Base-by-base conservation (phyloP, 2,888 invertebrate species). In the Elysia crispata region DNA sequence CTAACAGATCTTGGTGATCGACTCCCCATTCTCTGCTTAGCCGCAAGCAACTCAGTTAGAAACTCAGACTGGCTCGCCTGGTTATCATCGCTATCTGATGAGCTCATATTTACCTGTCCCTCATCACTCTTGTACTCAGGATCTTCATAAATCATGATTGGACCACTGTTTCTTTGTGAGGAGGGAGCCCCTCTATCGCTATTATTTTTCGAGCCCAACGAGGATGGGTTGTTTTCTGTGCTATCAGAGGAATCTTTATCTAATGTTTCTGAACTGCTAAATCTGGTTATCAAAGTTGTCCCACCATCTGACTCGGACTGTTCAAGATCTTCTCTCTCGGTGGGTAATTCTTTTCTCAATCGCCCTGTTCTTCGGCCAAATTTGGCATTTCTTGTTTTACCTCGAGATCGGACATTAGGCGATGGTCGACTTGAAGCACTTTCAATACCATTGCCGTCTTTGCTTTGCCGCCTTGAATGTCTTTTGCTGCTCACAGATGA, bases 1-100 rank as follows among this genome's bases (percentile, higher is more conserved):
- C 75, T 81, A 15, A 62, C 50, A 33, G 62, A 74, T 54, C 77
- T 54, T 0, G 72, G 60, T 18, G 67, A 73, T 31, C 30, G 69
- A 15, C 30, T 50, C 8, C 64, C 50, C 69, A 64, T 76, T 49
- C 67, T 80, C 1, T 57, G 28, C 11, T 70, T 70, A 3, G 41
- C 41, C 3, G 41, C 41, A 41, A 41, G 41, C 11, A 41, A 41
- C n/a, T 28, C 50, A 3, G 23, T 0, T 33, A 28, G 25, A 23
- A 20, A 23, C 1, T 18, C 20, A 66, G 66, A 66, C 25, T 8
- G 18, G 30, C 25, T 28, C 18, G 25, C 30, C 18, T 1, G 66
- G 18, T 25, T 66, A 66, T 66, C 23, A 18, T 60, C 60, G 60
- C 20, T 5, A 18, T 60, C 60, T 3, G 41, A 41, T 41, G 41